phyloP scores from a whole-genome alignment of 1,140 invertebrate genomes.

The Mercenaria mercenaria region DNA sequence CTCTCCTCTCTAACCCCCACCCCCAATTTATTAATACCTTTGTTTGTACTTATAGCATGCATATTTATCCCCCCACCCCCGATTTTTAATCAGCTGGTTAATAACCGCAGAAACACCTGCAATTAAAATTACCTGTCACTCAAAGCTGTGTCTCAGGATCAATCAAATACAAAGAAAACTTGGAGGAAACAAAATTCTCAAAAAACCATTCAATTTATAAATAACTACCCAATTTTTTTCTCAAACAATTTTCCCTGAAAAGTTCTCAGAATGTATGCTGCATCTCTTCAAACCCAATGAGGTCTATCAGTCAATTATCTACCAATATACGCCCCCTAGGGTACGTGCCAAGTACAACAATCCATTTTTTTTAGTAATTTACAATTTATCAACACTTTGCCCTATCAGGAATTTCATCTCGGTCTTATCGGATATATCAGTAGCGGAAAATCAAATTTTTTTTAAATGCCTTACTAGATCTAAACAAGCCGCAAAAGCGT shows the following conservation, averaged over 20 bases:
- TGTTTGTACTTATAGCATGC: too few relatives aligned
- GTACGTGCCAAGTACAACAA: constrained; percentile 28
- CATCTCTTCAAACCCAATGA: background rate
- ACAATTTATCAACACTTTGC: constrained; percentile 26
- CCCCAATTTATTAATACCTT: too few relatives aligned
- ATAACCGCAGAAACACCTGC: too few relatives aligned
- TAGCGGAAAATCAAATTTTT: background rate
- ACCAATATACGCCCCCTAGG: constrained; percentile 6
- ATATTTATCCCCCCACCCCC: too few relatives aligned
- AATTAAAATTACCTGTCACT: background rate
- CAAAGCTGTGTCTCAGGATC: background rate
- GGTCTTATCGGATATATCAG: background rate
- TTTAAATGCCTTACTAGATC: background rate
- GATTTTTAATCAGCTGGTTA: too few relatives aligned
- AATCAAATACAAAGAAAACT: background rate
- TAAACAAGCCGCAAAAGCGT: background rate
- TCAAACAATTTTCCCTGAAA: too few relatives aligned
- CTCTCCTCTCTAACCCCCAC: too few relatives aligned
- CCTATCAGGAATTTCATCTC: background rate
- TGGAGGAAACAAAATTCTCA: background rate
- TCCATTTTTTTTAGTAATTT: background rate
- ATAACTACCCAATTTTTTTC: too few relatives aligned
- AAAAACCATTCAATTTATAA: background rate
- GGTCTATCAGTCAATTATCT: background rate
- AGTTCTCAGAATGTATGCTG: too few relatives aligned